Conservation (phyloP, 2,797 vertebrate genomes). For the Rhynchotus rufescens region DNA sequence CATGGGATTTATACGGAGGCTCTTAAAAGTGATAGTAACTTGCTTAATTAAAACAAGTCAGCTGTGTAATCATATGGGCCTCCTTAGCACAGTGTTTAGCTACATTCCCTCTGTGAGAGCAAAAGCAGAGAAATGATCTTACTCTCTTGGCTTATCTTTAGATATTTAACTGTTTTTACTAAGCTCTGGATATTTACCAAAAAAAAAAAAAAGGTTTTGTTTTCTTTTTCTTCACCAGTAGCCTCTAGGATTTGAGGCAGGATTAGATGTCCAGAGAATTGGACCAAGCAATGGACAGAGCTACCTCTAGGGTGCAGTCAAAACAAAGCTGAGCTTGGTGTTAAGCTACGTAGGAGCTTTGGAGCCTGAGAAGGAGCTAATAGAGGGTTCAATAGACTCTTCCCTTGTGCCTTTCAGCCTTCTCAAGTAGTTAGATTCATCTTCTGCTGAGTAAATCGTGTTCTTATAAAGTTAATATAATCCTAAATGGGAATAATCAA, state of each 20-base stretch:
- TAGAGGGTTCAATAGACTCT: background rate
- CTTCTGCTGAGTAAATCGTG: background rate
- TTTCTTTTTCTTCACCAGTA: background rate
- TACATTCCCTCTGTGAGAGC: background rate
- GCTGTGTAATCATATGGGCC: background rate
- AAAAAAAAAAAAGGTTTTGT: background rate
- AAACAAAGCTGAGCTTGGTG: background rate
- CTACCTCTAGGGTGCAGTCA: background rate
- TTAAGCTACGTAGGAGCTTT: background rate
- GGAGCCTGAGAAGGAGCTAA: background rate
- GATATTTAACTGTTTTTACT: background rate
- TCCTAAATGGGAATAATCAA: background rate
- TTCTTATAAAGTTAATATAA: background rate
- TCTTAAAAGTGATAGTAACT: background rate
- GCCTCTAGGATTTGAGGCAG: background rate
- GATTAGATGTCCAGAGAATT: background rate
- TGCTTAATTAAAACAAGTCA: background rate
- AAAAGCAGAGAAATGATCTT: background rate
- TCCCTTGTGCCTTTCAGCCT: background rate
- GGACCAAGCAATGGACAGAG: background rate
- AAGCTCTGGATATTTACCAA: background rate
- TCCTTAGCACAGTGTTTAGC: background rate
- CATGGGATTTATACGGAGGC: background rate
- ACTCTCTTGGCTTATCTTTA: background rate
- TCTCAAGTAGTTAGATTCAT: background rate